Conservation (phyloP, 2,888 invertebrate species). For the Cryptocheilus praepositus region DNA sequence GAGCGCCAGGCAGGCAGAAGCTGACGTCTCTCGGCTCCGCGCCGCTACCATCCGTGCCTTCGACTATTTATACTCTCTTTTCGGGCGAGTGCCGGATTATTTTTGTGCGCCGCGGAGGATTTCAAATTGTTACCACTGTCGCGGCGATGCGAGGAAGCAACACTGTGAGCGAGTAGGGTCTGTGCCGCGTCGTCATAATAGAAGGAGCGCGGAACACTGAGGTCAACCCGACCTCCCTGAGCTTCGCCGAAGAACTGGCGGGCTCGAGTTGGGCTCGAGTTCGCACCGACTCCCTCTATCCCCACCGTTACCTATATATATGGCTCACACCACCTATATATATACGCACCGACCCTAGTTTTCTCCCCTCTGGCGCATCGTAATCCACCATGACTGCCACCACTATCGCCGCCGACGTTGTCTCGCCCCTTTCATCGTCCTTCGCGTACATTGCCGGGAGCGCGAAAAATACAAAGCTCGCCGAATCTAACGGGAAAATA, state of each 20-base stretch:
- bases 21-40: too few relatives aligned
- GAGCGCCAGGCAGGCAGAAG: too few relatives aligned
- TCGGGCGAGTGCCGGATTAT: too few relatives aligned
- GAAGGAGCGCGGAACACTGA: slow-evolving; percentile 13
- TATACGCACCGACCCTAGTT: neutral
- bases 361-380: too few relatives aligned
- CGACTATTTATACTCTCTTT: too few relatives aligned
- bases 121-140: too few relatives aligned
- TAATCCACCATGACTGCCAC: too few relatives aligned
- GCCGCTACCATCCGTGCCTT: too few relatives aligned
- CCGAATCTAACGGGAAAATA: too few relatives aligned
- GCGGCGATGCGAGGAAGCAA: neutral
- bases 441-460: slow-evolving; percentile 18
- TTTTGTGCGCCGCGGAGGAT: too few relatives aligned
- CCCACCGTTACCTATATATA: slow-evolving; percentile 3
- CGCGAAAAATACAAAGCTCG: slow-evolving; percentile 46
- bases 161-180: neutral
- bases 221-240: slow-evolving; percentile 55
- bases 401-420: neutral
- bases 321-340: too few relatives aligned
- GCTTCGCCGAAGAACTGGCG: slow-evolving; percentile 67
- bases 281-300: neutral
- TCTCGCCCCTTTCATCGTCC: too few relatives aligned
- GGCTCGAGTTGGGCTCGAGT: slow-evolving; percentile 34
- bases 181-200: slow-evolving; percentile 17